Evolutionary conservation across 2,113 vertebrate genomes (phyloP).

Genomic region (Sisor rabdophorus): DNA sequence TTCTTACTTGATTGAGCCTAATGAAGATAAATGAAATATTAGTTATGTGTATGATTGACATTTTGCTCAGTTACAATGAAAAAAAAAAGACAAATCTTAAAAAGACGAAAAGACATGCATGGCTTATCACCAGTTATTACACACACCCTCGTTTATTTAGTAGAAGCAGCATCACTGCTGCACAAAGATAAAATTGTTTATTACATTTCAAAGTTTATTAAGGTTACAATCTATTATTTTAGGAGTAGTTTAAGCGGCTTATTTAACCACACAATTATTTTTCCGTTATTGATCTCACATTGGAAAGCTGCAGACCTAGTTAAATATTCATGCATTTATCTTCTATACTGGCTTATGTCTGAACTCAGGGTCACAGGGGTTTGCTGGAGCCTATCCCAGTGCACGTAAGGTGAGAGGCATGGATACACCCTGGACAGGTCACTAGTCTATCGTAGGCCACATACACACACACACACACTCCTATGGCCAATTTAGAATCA

Average conservation of each 20-base stretch:
- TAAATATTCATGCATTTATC: no score
- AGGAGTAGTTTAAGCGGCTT: slow-evolving; percentile 66
- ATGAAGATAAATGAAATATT: slow-evolving; percentile 44
- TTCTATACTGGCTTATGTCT: no score
- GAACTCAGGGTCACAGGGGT: no score
- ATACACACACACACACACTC: no score
- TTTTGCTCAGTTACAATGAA: background rate
- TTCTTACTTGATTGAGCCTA: slow-evolving; percentile 22
- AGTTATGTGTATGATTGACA: slow-evolving; percentile 3
- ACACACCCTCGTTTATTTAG: slow-evolving; percentile 55
- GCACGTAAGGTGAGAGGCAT: no score
- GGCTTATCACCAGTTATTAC: slow-evolving; percentile 36
- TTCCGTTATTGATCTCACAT: slow-evolving; percentile 57
- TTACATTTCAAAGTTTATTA: slow-evolving; percentile 65
- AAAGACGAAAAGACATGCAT: no score
- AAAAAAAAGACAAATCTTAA: background rate
- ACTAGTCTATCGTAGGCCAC: no score
- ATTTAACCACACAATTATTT: slow-evolving; percentile 67
- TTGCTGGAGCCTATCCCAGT: no score
- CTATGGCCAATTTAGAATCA: no score
- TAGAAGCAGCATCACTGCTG: slow-evolving; percentile 53
- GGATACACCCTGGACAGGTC: no score
- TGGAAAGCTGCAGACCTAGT: slow-evolving; percentile 27
- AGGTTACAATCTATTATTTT: slow-evolving; percentile 62
- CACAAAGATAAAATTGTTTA: slow-evolving; percentile 59